A percentile compares a stretch with the other conserved stretches of the same genome.
These are phyloP conservation scores for Paedocypris sp. DNA, from an alignment of 2,113 vertebrate genomes.

Conservation along the genomic window DNA sequence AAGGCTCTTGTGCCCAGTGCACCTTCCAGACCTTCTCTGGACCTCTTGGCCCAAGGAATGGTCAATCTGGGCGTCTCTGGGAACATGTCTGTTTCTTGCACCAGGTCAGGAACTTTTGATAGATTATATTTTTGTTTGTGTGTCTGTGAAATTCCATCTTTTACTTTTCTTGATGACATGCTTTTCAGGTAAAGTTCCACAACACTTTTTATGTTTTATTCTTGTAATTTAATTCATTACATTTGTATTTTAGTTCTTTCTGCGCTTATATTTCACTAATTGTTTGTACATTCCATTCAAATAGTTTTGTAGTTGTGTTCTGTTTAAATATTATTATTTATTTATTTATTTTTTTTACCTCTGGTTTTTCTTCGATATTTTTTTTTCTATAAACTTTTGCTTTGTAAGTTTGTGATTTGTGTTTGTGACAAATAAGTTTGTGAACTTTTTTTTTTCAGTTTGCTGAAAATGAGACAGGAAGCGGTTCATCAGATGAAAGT, in stretches of 20 bases:
- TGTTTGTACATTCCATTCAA: no score
- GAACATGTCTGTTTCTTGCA: conserved; percentile 74
- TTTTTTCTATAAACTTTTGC: no score
- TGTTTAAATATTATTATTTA: no score
- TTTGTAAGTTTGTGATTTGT: no score
- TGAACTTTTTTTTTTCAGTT: conserved; percentile 48
- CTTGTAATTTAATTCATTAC: background rate
- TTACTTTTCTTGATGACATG: no score
- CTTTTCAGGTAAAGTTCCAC: no score
- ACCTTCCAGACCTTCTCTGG: conserved; percentile 56
- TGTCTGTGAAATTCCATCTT: no score
- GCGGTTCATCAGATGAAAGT: conserved; percentile 74
- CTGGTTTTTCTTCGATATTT: no score
- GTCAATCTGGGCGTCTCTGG: conserved; percentile 78
- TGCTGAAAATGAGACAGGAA: conserved; percentile 60
- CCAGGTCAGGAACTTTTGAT: conserved; percentile 58
- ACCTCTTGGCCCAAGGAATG: conserved; percentile 65
- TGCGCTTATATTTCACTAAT: background rate
- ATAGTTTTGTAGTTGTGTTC: no score
- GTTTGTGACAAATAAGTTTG: no score
- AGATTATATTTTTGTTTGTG: background rate
- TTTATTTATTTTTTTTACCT: no score
- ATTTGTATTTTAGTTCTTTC: background rate
- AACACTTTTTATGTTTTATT: no score
- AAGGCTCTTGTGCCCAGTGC: conserved; percentile 77